Percentiles rank a stretch among this genome's conserved stretches.
These are phyloP conservation scores for Apaloderma vittatum DNA, from an alignment of 2,113 vertebrate genomes.

Conservation along the genomic window DNA sequence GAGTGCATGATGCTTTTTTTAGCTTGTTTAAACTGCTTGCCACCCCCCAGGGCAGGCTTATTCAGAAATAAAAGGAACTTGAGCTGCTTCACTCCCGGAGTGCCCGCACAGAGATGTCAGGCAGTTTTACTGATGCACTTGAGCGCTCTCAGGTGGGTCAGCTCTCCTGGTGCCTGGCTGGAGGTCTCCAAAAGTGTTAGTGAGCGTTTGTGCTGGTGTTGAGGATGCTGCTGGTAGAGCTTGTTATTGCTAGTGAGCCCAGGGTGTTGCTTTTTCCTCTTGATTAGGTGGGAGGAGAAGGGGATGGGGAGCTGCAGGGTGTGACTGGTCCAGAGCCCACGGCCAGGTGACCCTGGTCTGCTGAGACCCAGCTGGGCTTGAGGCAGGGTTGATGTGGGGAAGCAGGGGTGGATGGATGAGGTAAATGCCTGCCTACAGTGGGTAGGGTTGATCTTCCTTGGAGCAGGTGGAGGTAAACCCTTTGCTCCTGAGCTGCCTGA, in stretches of 20 bases:
- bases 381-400: background rate
- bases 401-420: accelerated
- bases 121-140: background rate
- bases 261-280: background rate
- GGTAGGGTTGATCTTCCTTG: background rate
- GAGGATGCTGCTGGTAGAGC: background rate
- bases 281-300: background rate
- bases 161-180: background rate
- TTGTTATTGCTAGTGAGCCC: background rate
- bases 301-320: background rate
- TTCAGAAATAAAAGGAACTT: background rate
- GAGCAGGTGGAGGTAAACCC: background rate
- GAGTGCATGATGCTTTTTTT: background rate
- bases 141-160: background rate
- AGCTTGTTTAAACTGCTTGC: background rate
- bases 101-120: accelerated
- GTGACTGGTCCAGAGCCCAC: background rate
- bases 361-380: background rate
- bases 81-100: background rate
- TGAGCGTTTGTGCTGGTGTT: background rate
- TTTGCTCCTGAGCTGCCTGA: background rate
- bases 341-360: background rate
- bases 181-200: background rate
- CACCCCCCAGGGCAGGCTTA: background rate
- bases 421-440: accelerated